Evolutionary conservation across 2,888 invertebrate species (phyloP), one percentile per base, ranked within the genome.

Genomic region (Pecten maximus): DNA sequence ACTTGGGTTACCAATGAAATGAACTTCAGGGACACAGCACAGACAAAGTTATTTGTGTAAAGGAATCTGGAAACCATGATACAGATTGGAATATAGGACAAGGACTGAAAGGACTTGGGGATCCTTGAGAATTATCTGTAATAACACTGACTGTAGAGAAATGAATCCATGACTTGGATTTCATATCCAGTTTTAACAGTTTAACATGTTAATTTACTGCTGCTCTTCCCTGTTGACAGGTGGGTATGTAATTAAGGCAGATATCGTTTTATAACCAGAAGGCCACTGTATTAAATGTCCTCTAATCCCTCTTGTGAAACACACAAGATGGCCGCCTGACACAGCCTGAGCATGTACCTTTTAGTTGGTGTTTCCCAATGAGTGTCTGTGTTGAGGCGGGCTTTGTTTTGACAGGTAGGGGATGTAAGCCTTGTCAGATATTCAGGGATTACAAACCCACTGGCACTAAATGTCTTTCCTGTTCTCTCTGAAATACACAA

Each of bases 391-490:
- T 74, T 35, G 74, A 74, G 74, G 28, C 12, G 35, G 74, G 74
- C 74, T 74, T 74, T 74, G 74, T 74, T 74, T 74, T 74, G 74
- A 74, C 74, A 74, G 74, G 74, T 74, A 74, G 35, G 28, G 54
- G 74, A 74, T 74, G 74, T 74, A 74, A 74, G 28, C 74, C 74
- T 74, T 74, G 74, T 74, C 74, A 74, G 74, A 35, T 28, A 74
- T 28, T 35, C 35, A 35, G 74, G 74, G 74, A 74, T 74, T 74
- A 74, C 74, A 74, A 74, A 74, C 74, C 74, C 74, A 28, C 35
- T 28, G 74, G 74, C 74, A 74, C 12, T 74, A 74, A 74, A 74
- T 74, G 74, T 74, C 74, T 74, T 74, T 35, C 74, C 35, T 35
- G 74, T 23, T 74, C 35, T 28, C 74, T 28, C 28, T 74, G 74